Percentiles rank a stretch among this genome's conserved stretches.
These are phyloP conservation scores for Pangasianodon hypophthalmus DNA, from an alignment of 2,113 vertebrate species.

Conservation along the genomic window DNA sequence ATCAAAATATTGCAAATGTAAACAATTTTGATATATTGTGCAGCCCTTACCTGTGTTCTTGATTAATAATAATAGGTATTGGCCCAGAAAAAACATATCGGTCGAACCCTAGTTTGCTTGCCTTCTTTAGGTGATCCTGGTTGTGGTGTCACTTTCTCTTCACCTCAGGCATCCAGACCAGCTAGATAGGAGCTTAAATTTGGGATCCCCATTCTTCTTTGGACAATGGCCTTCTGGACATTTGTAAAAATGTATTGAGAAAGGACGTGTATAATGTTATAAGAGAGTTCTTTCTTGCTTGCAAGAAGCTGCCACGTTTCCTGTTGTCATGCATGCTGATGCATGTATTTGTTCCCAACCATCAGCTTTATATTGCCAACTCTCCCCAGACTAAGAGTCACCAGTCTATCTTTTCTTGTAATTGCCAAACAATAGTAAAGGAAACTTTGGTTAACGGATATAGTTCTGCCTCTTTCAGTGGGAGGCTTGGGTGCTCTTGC, in stretches of 20 bases:
- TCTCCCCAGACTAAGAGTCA: background rate
- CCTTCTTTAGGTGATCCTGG: no score
- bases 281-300: background rate
- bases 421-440: background rate
- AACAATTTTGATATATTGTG: no score
- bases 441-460: background rate
- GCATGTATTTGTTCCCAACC: background rate
- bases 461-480: background rate
- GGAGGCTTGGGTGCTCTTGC: background rate
- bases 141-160: background rate
- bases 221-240: background rate
- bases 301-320: background rate
- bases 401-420: background rate
- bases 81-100: background rate
- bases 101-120: background rate
- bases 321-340: background rate
- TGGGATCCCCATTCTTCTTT: background rate
- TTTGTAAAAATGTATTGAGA: background rate
- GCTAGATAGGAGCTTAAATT: background rate
- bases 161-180: background rate
- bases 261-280: background rate
- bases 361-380: background rate
- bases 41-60: background rate
- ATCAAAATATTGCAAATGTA: no score
- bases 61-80: background rate